Evolutionary conservation across 2,888 invertebrate genomes (phyloP), one percentile per base, ranked within the genome.

Genomic region (Chouioia cunea): DNA sequence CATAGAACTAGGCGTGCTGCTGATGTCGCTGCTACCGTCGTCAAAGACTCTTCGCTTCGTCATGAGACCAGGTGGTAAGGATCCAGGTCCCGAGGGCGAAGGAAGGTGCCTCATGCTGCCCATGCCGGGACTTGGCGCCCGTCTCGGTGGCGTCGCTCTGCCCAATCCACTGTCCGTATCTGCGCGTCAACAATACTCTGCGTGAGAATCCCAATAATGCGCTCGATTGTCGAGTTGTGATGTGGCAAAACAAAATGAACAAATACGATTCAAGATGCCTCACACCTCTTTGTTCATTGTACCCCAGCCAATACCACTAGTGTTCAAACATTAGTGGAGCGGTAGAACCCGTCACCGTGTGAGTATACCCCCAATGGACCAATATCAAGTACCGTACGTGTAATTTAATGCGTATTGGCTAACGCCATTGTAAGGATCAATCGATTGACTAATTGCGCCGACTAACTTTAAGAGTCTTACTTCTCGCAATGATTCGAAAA

Each of bases 111-210:
- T 90, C 83, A 90, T 88, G 78, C 90, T 89, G 75, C 89, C 88
- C 90, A 93, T 91, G 68, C 93, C 94, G 23, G 95, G 95, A 76
- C 95, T 95, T 65, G 95, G 93, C 53, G 94, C 94, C 82, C 95
- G 91, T 76, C 95, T 89, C 60, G 95, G 95, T 68, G 95, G 95
- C 67, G 96, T 95, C 60, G 94, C 93, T 80, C 94, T 90, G 57
- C 95, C 95, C 86, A 95, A 88, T 76, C 95, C 95, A 78, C 94
- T 94, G 89, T 95, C 95, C 86, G 93, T 91, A 87, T 91, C 91
- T 85, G 89, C 87, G 79, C 88, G 88, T 62, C 88, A 87, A 82
- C 70, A 87, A 59, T 20, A 16, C 23, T 46, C 15, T n/a, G 20
- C 27, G 15, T 57, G 18, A 57, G n/a, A 8, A 60, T 36, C n/a